Conservation (phyloP, 2,113 vertebrate species). For the Gobio gobio region DNA sequence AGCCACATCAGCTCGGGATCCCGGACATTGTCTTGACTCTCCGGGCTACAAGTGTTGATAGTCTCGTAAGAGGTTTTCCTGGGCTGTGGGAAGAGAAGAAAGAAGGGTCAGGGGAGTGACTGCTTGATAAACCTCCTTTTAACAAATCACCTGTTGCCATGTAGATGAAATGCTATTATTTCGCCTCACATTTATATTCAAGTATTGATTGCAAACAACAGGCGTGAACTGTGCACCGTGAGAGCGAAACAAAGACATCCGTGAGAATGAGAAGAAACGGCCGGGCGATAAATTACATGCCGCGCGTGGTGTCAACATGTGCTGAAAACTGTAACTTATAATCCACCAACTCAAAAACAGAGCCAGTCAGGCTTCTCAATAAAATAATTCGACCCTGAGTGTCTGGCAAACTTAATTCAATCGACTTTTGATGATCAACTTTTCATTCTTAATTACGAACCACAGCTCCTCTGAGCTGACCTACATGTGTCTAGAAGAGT, state of each 20-base stretch:
- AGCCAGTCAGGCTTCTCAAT: background rate
- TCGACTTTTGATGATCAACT: constrained; percentile 21
- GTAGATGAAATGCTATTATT: constrained; percentile 28
- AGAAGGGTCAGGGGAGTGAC: background rate
- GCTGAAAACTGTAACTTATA: background rate
- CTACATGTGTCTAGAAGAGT: constrained; percentile 35
- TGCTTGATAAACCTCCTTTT: background rate
- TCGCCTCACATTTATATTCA: constrained; percentile 3
- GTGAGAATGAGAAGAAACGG: constrained; percentile 4
- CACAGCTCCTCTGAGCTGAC: background rate
- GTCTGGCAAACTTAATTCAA: constrained; percentile 21
- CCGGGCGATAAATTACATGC: background rate
- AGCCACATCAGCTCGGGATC: constrained; percentile 70
- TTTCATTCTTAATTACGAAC: constrained; percentile 32
- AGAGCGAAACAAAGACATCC: constrained; percentile 25
- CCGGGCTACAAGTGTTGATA: constrained; percentile 42
- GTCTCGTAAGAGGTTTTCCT: constrained; percentile 44
- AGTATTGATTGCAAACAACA: constrained; percentile 25
- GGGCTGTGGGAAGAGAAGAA: constrained; percentile 59
- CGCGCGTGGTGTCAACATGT: background rate
- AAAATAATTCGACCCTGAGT: background rate
- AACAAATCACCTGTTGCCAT: constrained; percentile 23
- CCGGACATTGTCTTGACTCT: constrained; percentile 52
- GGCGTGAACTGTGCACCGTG: background rate
- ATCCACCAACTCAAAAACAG: background rate